Percentiles rank a stretch among this genome's conserved stretches.
Conservation (phyloP, 1,140 invertebrate species). For the Aethina tumida region DNA sequence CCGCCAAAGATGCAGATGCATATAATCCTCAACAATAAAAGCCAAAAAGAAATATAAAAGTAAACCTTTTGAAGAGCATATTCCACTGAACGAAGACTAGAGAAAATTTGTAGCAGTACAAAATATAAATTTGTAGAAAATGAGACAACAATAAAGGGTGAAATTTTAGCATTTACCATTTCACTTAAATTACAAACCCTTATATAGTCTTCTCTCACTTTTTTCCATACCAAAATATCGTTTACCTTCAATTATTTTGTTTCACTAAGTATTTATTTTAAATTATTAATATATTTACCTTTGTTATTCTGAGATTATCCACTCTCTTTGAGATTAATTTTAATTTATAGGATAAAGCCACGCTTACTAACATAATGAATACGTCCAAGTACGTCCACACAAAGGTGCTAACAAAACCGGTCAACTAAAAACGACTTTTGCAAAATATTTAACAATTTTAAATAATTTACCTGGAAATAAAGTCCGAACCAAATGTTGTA, state of each 20-base stretch:
- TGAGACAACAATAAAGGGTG: constrained; percentile 13
- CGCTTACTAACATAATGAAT: constrained; percentile 18
- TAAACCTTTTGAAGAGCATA: constrained; percentile 31
- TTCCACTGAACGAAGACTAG: constrained; percentile 11
- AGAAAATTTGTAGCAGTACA: constrained; percentile 17
- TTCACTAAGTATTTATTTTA: neutral
- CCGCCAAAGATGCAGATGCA: constrained; percentile 45
- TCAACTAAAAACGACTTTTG: no score
- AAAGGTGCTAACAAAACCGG: constrained; percentile 16
- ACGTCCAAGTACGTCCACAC: constrained; percentile 19
- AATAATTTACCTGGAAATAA: constrained; percentile 3
- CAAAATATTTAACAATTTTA: no score
- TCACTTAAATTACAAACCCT: constrained; percentile 9
- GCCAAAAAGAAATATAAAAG: constrained; percentile 48
- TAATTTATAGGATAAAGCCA: constrained; percentile 12
- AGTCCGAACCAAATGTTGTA: constrained; percentile 2
- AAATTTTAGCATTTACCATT: constrained; percentile 10
- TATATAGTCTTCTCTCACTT: constrained; percentile 15
- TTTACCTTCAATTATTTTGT: no score
- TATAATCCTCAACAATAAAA: constrained; percentile 44
- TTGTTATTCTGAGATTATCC: neutral
- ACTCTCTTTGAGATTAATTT: constrained; percentile 14
- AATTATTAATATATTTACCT: constrained; percentile 7
- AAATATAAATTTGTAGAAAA: constrained; percentile 16
- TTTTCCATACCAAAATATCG: no score